Evolutionary conservation across 2,888 invertebrate species (phyloP), one percentile per base, ranked within the genome.

Genomic region (Ctenicera cuprea): DNA sequence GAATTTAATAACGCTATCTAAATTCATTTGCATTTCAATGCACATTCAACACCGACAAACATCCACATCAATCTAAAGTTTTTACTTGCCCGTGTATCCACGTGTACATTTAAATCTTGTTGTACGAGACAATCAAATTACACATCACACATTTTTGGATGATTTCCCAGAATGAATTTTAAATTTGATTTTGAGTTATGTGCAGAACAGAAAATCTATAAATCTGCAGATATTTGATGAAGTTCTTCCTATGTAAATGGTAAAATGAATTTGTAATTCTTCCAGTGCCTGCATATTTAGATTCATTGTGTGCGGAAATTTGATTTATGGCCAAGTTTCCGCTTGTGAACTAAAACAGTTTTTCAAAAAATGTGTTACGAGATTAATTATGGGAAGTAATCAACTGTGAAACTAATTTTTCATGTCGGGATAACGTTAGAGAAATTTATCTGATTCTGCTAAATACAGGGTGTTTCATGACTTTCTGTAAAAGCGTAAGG

Each of bases 201-300:
- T 38, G 61, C 50, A 59, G 45, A 61, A 61, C 68, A 68, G 20
- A 70, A 63, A 70, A 70, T 63, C 70, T 30, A 70, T 70, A 63
- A 30, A 52, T 12, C 57, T 48, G 61, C 43, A 63, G 41, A 62
- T 62, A 62, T 62, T 62, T 69, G 33, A 69, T 67, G 61, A 61
- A 22, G 33, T 69, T 50, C 22, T 38, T 59, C 67, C 59, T 30
- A 45, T 30, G 43, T n/a, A 59, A 20, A 18, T 38, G 59, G 22
- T n/a, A 57, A 67, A 59, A 43, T 43, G 59, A 67, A 67, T 67
- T 67, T 59, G 33, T 59, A 67, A 67, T 67, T 57, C 67, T 57
- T 54, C 38, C 52, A 52, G 14, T 37, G 37, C 20, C n/a, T 52
- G 37, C 37, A 52, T n/a, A n/a, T 65, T 65, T 52, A 52, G n/a